Evolutionary conservation across 2,113 vertebrate genomes (phyloP).

Genomic region (Lycaon pictus): DNA sequence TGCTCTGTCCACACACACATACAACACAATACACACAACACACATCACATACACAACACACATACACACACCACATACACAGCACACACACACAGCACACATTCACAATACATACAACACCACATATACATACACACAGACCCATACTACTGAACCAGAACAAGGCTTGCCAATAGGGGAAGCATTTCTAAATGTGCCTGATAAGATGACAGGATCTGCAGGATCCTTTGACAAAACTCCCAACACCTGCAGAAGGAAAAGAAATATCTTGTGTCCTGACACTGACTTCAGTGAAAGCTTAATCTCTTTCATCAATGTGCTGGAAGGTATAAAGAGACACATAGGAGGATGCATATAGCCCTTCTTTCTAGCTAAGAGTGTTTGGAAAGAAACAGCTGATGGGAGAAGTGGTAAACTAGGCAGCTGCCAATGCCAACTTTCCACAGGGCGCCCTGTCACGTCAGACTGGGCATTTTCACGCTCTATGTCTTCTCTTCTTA

Average conservation of each 20-base stretch:
- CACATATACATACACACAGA: neutral
- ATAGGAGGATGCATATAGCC: neutral
- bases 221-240: neutral
- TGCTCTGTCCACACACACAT: neutral
- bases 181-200: neutral
- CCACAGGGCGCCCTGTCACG: neutral
- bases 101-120: too few species aligned
- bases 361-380: neutral
- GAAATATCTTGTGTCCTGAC: neutral
- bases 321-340: neutral
- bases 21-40: neutral
- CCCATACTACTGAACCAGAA: neutral
- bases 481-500: neutral
- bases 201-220: neutral
- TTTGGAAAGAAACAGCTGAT: neutral
- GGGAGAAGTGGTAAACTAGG: neutral
- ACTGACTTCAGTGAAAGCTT: neutral
- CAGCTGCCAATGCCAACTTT: fast-evolving
- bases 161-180: neutral
- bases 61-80: neutral
- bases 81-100: neutral
- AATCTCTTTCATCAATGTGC: neutral
- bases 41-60: neutral
- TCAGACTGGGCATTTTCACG: neutral
- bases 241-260: neutral